Percentiles rank a stretch among this genome's conserved stretches.
Conservation (phyloP, 2,113 vertebrate genomes). For the Grammomys surdaster region DNA sequence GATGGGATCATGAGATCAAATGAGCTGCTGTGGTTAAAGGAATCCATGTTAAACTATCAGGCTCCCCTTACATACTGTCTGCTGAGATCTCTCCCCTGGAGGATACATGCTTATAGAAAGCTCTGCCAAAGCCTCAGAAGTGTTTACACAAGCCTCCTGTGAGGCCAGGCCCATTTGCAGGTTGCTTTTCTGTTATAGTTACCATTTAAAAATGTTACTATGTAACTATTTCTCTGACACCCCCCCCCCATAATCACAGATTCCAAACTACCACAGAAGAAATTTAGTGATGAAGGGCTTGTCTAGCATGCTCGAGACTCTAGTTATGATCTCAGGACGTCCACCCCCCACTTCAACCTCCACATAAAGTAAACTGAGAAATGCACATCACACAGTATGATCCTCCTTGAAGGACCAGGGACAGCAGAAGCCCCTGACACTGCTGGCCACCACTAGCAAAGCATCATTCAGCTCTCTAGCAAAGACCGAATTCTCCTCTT, state of each 20-base stretch:
- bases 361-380: background rate
- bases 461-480: background rate
- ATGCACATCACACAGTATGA: background rate
- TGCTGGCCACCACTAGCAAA: background rate
- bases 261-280: background rate
- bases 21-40: background rate
- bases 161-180: background rate
- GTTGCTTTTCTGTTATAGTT: background rate
- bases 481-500: conserved; percentile 19
- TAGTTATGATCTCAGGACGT: background rate
- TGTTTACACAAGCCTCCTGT: background rate
- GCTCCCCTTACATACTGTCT: background rate
- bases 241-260: background rate
- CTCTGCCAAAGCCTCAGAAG: background rate
- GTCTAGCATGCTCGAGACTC: background rate
- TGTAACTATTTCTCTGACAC: background rate
- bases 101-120: background rate
- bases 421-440: background rate
- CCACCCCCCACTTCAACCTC: background rate
- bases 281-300: background rate
- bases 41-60: background rate
- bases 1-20: background rate
- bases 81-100: background rate
- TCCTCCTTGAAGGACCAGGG: background rate
- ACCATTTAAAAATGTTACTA: background rate